These are phyloP conservation scores for Geococcyx californianus DNA, from an alignment of 2,113 vertebrate species.

Conservation along the genomic window DNA sequence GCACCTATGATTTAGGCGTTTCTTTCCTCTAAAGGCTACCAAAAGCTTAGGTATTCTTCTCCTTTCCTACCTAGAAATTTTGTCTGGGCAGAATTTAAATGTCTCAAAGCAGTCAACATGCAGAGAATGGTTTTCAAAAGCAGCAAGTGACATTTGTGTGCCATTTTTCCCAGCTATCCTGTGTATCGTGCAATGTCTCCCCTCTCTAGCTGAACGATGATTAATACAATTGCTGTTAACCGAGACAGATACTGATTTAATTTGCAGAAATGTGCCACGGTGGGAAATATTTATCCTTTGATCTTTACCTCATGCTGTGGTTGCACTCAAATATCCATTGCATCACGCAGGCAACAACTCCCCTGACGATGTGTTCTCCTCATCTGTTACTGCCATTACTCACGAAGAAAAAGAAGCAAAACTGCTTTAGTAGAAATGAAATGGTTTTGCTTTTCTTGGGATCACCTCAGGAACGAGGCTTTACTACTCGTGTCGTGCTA, in stretches of 20 bases:
- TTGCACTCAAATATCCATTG: background rate
- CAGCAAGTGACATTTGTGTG: background rate
- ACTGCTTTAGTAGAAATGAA: background rate
- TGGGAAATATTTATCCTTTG: background rate
- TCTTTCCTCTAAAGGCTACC: background rate
- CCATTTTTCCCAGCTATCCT: background rate
- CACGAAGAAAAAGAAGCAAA: background rate
- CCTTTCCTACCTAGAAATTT: background rate
- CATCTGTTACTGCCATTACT: background rate
- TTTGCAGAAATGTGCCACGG: background rate
- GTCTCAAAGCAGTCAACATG: background rate
- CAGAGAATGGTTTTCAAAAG: background rate
- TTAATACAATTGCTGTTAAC: background rate
- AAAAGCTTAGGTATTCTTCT: background rate
- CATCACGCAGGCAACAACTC: background rate
- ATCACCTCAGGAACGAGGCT: background rate
- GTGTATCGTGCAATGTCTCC: rapidly evolving
- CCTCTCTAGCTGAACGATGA: background rate
- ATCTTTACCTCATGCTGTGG: background rate
- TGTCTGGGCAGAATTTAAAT: background rate
- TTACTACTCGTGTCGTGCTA: background rate
- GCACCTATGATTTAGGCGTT: background rate
- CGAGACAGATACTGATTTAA: background rate
- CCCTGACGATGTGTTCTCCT: background rate
- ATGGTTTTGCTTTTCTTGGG: background rate